Conservation (phyloP, 2,113 vertebrate species). For the Aldabrachelys gigantea region DNA sequence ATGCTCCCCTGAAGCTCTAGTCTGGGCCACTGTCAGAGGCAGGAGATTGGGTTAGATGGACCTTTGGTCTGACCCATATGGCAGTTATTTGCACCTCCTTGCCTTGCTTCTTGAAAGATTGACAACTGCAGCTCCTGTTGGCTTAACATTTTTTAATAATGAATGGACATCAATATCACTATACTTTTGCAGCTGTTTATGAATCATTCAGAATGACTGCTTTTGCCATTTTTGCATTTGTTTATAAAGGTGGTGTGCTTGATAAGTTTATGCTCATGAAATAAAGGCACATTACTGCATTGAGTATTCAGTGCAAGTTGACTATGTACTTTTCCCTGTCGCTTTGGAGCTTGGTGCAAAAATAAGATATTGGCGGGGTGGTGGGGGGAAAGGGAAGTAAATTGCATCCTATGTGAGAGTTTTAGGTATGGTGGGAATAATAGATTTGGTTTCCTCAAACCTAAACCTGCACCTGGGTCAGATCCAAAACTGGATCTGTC, state of each 20-base stretch:
- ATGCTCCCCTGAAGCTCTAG: no score
- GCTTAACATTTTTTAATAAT: not conserved
- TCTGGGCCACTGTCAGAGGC: no score
- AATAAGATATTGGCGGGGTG: not conserved
- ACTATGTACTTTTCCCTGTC: not conserved
- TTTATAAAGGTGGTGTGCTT: not conserved
- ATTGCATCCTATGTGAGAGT: not conserved
- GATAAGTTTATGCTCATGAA: not conserved
- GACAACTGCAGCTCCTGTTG: accelerated
- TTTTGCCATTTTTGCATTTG: not conserved
- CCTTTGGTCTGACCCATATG: no score
- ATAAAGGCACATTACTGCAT: not conserved
- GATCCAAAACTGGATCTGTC: not conserved
- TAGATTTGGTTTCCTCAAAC: not conserved
- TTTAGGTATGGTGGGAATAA: not conserved
- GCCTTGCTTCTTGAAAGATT: not conserved
- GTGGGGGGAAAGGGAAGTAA: not conserved
- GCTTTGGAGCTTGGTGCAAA: not conserved
- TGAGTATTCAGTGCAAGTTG: not conserved
- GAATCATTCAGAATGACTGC: not conserved
- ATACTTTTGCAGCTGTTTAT: not conserved
- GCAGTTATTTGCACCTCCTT: not conserved
- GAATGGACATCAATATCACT: not conserved
- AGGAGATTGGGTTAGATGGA: no score
- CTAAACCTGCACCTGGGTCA: not conserved